A percentile compares a stretch with the other conserved stretches of the same genome.
Evolutionary conservation across 1,140 invertebrate species (phyloP).

Genomic region (Drosophila arizonae): DNA sequence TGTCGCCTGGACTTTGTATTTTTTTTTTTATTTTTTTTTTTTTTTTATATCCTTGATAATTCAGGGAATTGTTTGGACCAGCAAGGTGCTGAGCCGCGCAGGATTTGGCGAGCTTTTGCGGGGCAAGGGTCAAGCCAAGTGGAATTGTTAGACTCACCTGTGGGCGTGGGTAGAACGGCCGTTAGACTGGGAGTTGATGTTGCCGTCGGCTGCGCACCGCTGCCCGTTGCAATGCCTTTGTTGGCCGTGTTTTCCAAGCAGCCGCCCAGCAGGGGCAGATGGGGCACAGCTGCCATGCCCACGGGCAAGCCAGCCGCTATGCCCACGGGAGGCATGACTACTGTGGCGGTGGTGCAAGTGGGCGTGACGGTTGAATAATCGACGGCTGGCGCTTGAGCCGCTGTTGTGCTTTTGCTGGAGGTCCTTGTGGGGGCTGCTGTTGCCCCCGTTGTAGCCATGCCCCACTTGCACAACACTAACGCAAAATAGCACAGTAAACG

Average conservation of each 20-base stretch:
- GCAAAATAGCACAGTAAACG: not conserved
- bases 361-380: constrained; percentile 20
- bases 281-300: constrained; percentile 50
- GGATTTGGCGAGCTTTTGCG: not conserved
- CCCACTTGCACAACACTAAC: constrained; percentile 20
- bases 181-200: constrained; percentile 29
- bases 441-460: constrained; percentile 54
- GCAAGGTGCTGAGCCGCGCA: constrained; percentile 29
- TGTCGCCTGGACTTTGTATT: constrained; percentile 19
- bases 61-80: constrained; percentile 53
- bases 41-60: constrained; percentile 61
- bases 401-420: constrained; percentile 35
- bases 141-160: constrained; percentile 52
- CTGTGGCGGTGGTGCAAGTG: constrained; percentile 5
- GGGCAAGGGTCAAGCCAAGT: not conserved
- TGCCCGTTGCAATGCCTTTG: constrained; percentile 26
- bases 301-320: constrained; percentile 20
- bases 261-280: constrained; percentile 56
- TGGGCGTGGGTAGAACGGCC: constrained; percentile 55
- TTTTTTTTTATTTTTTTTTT: too few relatives aligned
- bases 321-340: constrained; percentile 50
- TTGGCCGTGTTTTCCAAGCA: constrained; percentile 23
- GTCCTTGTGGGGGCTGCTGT: constrained; percentile 54
- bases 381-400: constrained; percentile 21
- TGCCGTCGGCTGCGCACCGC: constrained; percentile 60